A percentile compares a stretch with the other conserved stretches of the same genome.
These are phyloP conservation scores for Dioctria linearis DNA, from an alignment of 2,888 invertebrate species.

Conservation along the genomic window DNA sequence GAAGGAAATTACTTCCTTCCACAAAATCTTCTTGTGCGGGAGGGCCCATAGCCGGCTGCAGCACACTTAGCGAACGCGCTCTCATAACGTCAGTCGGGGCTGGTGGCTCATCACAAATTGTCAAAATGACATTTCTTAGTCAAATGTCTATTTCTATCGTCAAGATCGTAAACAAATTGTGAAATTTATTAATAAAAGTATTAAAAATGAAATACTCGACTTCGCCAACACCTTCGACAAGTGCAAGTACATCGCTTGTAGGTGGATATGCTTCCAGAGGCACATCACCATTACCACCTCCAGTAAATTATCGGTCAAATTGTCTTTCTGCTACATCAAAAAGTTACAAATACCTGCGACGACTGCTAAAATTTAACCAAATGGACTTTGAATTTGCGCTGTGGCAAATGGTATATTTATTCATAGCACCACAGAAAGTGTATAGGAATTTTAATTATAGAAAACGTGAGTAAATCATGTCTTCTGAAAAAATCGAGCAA, in stretches of 20 bases:
- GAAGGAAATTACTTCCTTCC: too few relatives aligned
- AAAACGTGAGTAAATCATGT: constrained; percentile 81
- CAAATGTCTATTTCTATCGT: not conserved
- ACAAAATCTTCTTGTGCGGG: too few relatives aligned
- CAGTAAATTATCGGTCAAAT: constrained; percentile 78
- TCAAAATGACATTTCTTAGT: not conserved
- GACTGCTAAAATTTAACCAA: constrained; percentile 91
- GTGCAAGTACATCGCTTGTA: constrained; percentile 69
- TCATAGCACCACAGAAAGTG: constrained; percentile 95
- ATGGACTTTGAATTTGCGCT: constrained; percentile 99
- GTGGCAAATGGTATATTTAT: constrained; percentile 99
- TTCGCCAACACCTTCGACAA: constrained; percentile 74
- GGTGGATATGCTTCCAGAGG: constrained; percentile 71
- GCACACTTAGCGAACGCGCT: too few relatives aligned
- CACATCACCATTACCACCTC: constrained; percentile 79
- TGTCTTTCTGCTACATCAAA: constrained; percentile 90
- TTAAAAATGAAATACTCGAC: constrained; percentile 76
- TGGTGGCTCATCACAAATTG: not conserved
- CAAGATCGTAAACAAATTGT: constrained; percentile 42
- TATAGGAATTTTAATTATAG: constrained; percentile 97
- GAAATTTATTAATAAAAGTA: constrained; percentile 17
- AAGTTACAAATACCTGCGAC: constrained; percentile 87
- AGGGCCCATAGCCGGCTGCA: too few relatives aligned
- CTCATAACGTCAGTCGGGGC: too few relatives aligned
- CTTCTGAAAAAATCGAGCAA: not conserved